Evolutionary conservation across 2,797 vertebrate species (phyloP), one percentile per base, ranked within the genome.

Genomic region (Iguana delicatissima): DNA sequence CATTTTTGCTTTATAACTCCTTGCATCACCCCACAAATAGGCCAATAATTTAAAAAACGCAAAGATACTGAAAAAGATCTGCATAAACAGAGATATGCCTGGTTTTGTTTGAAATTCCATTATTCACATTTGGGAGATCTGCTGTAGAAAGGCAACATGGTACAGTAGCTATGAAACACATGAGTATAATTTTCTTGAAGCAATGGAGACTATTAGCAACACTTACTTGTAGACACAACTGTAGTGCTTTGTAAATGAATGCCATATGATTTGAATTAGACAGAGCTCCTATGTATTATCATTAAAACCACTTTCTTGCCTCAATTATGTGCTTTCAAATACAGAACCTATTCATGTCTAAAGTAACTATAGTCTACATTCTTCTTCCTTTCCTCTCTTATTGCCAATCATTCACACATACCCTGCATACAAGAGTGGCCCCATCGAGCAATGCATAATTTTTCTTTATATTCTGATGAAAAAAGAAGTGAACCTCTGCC

Each of bases 51-150:
- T 79, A 22, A 96, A 95, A 98, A 98, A 96, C 95, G 93, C 93
- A 96, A 95, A 95, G 90, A 92, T 92, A 92, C 92, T 93, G 94
- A 96, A 95, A 94, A 35, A 6, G 62, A 97, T 94, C 86, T 94
- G 96, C 97, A 97, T 97, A 98, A 96, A 94, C 89, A 93, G 90
- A 91, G 90, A 87, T 88, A 87, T 55, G 55, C 77, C 20, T 6
- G 57, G 86, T 84, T 95, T 95, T 92, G 50, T 84, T 88, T 73
- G 93, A 80, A 92, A 73, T 92, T 95, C 84, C 73, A 12, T 55
- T 89, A 91, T 72, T 55, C 42, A 69, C 16, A 83, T 81, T 77
- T 90, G 90, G 94, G 94, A 91, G 91, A 88, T 86, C 2, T 24
- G 16, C 38, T 84, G 20, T 46, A 82, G 84, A 80, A 64, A 91